Conservation (phyloP, 1,140 invertebrate genomes). For the Brachionus rubens region DNA sequence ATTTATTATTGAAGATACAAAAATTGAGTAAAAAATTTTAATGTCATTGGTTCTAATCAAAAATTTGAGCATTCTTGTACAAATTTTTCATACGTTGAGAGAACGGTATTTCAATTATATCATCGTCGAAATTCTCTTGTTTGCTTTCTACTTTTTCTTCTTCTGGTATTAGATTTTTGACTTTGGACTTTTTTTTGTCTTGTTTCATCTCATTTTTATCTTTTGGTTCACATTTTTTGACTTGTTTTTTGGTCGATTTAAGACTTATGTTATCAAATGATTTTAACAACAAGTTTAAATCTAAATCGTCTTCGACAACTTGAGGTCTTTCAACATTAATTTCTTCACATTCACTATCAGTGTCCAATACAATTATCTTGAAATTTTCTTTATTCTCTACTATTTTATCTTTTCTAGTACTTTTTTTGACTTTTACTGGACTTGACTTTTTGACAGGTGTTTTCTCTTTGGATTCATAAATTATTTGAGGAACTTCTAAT, state of each 20-base stretch:
- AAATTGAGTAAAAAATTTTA: neutral
- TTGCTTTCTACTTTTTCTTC: neutral
- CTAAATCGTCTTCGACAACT: neutral
- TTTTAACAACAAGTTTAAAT: neutral
- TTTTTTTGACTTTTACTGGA: neutral
- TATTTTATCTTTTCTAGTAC: neutral
- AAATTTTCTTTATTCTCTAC: neutral
- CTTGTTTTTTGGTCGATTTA: neutral
- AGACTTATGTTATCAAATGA: neutral
- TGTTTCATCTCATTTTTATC: neutral
- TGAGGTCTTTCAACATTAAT: neutral
- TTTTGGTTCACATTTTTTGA: neutral
- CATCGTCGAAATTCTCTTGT: too few species aligned
- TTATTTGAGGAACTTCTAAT: neutral
- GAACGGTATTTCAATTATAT: conserved; percentile 41
- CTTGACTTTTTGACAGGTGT: neutral
- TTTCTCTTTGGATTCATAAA: neutral
- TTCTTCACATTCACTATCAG: conserved; percentile 31
- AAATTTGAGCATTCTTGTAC: conserved; percentile 43
- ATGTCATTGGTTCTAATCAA: neutral
- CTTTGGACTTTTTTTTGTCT: neutral
- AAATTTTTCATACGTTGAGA: conserved; percentile 37
- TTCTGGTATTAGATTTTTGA: neutral
- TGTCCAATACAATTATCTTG: conserved; percentile 1
- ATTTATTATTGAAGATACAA: neutral